Evolutionary conservation across 92 coral and sea anemone species (phyloP), one percentile per base, ranked within the genome.

Genomic region (Scolanthus callimorphus): DNA sequence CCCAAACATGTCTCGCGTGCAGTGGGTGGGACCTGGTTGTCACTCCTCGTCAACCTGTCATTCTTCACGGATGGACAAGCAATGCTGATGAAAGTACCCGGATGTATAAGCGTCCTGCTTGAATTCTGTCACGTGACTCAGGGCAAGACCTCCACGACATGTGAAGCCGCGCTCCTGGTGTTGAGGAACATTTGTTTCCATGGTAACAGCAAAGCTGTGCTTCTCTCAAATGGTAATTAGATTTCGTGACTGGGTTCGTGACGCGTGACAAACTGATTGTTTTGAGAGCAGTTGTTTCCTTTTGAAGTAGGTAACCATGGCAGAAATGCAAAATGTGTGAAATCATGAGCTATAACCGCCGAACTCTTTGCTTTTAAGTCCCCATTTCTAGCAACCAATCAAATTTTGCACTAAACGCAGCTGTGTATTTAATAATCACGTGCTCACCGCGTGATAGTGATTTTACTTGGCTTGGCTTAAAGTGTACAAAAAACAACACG

Each of bases 31-130:
- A 47, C 82, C 11, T 91, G 97, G 97, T 69, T 91, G 53, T 76
- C 78, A 51, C 52, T 91, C 12, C 67, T 91, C 39, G 92, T 85
- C 29, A 91, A 77, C 62, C 47, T 91, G 57, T 59, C 97, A 11
- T 91, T 87, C 86, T 77, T 83, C 60, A 62, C 92, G 6, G 97
- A 91, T 53, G 97, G 97, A 23, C 97, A 91, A 51, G 80, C 79
- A 72, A 85, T 85, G 84, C 77, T 91, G 55, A 75, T 84, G 65
- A 91, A 88, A 81, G 76, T 79, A 38, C 81, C 84, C 15, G 64
- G 80, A 24, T 73, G 67, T 17, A 59, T 88, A 17, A 74, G 71
- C 28, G 54, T 77, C 54, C 62, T 91, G 47, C 54, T 91, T 29
- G 92, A 88, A 63, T 70, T 87, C 63, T 65, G 90, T 38, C 74